Conservation (phyloP, 2,888 invertebrate species). For the Macroteleia sp. region DNA sequence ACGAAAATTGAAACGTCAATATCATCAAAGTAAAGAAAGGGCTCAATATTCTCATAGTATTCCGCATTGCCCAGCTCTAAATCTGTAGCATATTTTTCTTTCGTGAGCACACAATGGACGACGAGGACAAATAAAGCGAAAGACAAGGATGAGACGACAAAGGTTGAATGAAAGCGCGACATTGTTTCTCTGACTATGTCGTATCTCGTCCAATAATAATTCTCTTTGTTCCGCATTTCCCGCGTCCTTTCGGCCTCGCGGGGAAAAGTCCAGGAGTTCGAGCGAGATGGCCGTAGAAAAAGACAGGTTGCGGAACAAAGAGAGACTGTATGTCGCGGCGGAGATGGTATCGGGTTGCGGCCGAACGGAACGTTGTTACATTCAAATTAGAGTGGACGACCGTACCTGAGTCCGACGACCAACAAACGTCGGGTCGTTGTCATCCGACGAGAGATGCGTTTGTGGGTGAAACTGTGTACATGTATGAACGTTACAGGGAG, state of each 20-base stretch:
- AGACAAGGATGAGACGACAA: slow-evolving; percentile 49
- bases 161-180: slow-evolving; percentile 62
- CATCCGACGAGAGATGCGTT: slow-evolving; percentile 63
- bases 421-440: slow-evolving; percentile 74
- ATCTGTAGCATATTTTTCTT: slow-evolving; percentile 56
- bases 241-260: slow-evolving; percentile 59
- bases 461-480: slow-evolving; percentile 46
- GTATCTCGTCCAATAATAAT: slow-evolving; percentile 69
- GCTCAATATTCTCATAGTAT: slow-evolving; percentile 54
- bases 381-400: slow-evolving; percentile 84
- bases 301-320: slow-evolving; percentile 60
- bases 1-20: slow-evolving; percentile 44
- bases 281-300: slow-evolving; percentile 38
- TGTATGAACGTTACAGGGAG: slow-evolving; percentile 54
- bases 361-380: slow-evolving; percentile 84
- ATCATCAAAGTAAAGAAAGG: slow-evolving; percentile 37
- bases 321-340: slow-evolving; percentile 48
- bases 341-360: slow-evolving; percentile 83
- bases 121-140: slow-evolving; percentile 54
- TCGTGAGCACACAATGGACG: slow-evolving; percentile 47
- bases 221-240: slow-evolving; percentile 67
- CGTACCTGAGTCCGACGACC: slow-evolving; percentile 73
- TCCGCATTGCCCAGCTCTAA: slow-evolving; percentile 43
- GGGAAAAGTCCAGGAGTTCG: slow-evolving; percentile 57
- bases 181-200: slow-evolving; percentile 58